These are phyloP conservation scores for Drosophila cognata DNA, from an alignment of 2,888 invertebrate species.

Conservation along the genomic window DNA sequence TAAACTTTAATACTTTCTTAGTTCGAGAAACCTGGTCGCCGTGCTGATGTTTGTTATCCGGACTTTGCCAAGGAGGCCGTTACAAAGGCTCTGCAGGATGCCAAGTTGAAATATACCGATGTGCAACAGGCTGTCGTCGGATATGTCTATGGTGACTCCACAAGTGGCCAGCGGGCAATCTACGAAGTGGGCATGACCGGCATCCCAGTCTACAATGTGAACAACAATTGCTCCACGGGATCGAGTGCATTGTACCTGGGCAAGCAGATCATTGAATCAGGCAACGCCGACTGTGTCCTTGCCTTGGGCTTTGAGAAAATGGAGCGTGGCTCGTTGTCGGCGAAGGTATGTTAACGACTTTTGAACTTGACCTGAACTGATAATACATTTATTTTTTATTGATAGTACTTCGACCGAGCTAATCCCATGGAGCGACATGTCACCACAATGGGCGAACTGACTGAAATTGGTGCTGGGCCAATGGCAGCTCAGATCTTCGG, in stretches of 20 bases:
- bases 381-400: neutral
- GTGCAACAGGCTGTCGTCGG: slow-evolving; percentile 96
- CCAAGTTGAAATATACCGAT: slow-evolving; percentile 89
- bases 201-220: slow-evolving; percentile 98
- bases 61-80: slow-evolving; percentile 97
- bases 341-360: slow-evolving; percentile 86
- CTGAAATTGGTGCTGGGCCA: slow-evolving; percentile 93
- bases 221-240: slow-evolving; percentile 99
- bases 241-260: slow-evolving; percentile 95
- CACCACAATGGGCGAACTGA: slow-evolving; percentile 92
- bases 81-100: slow-evolving; percentile 93
- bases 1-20: slow-evolving; percentile 68
- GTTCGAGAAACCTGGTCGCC: slow-evolving; percentile 96
- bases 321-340: slow-evolving; percentile 94
- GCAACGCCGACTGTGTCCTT: slow-evolving; percentile 94
- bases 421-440: slow-evolving; percentile 96
- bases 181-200: slow-evolving; percentile 98
- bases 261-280: slow-evolving; percentile 96
- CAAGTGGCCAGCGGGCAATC: slow-evolving; percentile 95
- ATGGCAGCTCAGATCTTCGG: slow-evolving; percentile 98
- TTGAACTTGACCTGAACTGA: neutral
- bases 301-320: slow-evolving; percentile 99
- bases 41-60: slow-evolving; percentile 95
- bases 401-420: slow-evolving; percentile 91
- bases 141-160: slow-evolving; percentile 98